Base-by-base conservation (phyloP, 2,888 invertebrate genomes). In the Tanypteryx hageni region DNA sequence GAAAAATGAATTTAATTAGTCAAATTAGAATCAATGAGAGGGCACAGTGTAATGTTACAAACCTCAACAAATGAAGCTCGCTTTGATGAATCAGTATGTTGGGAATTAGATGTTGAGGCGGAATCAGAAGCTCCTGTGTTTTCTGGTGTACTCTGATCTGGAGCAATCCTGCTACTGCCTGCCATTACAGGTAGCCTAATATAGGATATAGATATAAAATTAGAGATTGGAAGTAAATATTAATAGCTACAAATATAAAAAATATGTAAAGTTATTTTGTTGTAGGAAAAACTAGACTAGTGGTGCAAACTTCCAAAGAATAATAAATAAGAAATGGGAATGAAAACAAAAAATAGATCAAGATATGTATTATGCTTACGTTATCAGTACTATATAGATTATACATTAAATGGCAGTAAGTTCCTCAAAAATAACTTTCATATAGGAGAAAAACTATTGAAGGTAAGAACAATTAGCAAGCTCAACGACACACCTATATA, bases 1-100 rank as follows among this genome's bases (percentile, higher is more conserved):
- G 18, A 11, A n/a, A 56, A 18, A 11, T n/a, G n/a, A n/a, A n/a
- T n/a, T n/a, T n/a, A n/a, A n/a, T 44, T 44, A 18, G 4, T 4
- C 56, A 83, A n/a, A 16, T 27, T 83, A n/a, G n/a, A 18, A 83
- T 18, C 16, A 11, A 56, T 56, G 56, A 83, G 18, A 83, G 14
- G 7, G n/a, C 57, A 10, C 9, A 82, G 56, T 64, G 5, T 10
- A 22, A 27, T 10, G 22, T 22, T 13, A 76, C 93, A 93, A 95
- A 97, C 98, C 96, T 98, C 98, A 83, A 98, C 96, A 95, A 98
- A 98, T 0, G 98, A 97, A 10, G 98, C 97, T 92, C 98, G 95
- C 95, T 98, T 98, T 1, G 95, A 94, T 83, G 94, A 93, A 22
- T 89, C 89, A 11, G 61, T 44, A n/a, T 61, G 61, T 44, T 89